These are phyloP conservation scores for Trematocara nigrifrons DNA, from an alignment of 2,113 vertebrate genomes.

Conservation along the genomic window DNA sequence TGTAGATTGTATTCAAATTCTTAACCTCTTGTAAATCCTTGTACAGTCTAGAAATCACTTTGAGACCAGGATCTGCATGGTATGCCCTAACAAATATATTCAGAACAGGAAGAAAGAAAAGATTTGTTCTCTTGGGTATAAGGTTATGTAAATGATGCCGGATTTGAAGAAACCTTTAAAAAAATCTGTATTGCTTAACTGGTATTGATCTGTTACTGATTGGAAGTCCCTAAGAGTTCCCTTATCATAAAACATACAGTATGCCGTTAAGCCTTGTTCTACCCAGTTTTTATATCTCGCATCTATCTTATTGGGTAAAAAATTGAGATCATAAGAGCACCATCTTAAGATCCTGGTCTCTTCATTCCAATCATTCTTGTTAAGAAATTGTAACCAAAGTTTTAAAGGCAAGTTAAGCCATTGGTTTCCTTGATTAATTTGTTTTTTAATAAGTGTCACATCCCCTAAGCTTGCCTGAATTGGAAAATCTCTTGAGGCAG, in stretches of 20 bases:
- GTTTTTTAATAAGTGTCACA: background rate
- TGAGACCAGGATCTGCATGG: background rate
- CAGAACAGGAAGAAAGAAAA: background rate
- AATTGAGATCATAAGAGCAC: background rate
- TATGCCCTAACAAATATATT: background rate
- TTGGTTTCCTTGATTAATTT: background rate
- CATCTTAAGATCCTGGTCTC: background rate
- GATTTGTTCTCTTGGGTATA: background rate
- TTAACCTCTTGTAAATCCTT: too few relatives aligned
- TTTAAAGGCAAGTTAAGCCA: background rate
- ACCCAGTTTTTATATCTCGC: background rate
- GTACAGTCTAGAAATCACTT: background rate
- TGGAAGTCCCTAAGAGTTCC: background rate
- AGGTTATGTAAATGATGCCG: background rate
- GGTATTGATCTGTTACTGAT: background rate
- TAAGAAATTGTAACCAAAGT: background rate
- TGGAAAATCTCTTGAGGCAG: background rate
- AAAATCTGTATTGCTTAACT: accelerated
- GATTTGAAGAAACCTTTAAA: background rate
- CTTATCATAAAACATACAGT: background rate
- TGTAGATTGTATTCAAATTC: too few relatives aligned
- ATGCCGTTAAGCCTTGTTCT: background rate
- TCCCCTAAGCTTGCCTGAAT: background rate
- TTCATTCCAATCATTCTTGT: background rate
- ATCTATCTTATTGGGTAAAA: background rate